A percentile compares a stretch with the other conserved stretches of the same genome.
Evolutionary conservation across 2,113 vertebrate genomes (phyloP).

Genomic region (Microtus oregoni): DNA sequence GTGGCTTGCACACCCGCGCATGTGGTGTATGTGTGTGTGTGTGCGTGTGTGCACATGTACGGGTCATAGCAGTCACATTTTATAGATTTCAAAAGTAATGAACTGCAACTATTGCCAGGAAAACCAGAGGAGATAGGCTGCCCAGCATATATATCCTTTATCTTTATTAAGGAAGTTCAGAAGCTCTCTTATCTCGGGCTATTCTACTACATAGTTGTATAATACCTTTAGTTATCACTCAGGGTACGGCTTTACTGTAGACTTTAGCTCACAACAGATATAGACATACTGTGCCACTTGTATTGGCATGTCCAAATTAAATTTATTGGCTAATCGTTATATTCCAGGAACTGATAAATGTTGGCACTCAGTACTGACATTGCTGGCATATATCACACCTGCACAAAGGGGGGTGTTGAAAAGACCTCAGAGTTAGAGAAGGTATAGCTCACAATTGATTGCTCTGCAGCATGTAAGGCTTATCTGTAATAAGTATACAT

Average conservation of each 20-base stretch:
- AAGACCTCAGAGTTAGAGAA: not conserved
- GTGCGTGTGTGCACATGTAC: not conserved
- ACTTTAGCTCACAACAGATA: not conserved
- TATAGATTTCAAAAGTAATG: not conserved
- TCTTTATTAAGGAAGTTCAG: not conserved
- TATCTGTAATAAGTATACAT: not conserved
- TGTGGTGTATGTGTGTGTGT: no score
- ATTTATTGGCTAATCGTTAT: not conserved
- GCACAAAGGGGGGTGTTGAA: fast-evolving
- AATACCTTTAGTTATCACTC: not conserved
- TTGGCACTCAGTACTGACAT: not conserved
- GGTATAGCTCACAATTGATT: not conserved
- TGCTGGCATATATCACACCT: not conserved
- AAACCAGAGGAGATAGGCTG: not conserved
- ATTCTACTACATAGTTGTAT: not conserved
- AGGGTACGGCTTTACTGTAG: not conserved
- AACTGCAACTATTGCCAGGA: not conserved
- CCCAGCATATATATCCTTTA: not conserved
- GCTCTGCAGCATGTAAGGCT: not conserved
- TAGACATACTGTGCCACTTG: fast-evolving
- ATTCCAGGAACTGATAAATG: not conserved
- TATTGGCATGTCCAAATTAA: not conserved
- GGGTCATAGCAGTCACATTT: not conserved
- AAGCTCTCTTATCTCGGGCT: not conserved
- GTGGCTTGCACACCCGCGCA: no score